phyloP scores from a whole-genome alignment of 2,113 vertebrate genomes.

The Nycticryphes semicollaris region DNA sequence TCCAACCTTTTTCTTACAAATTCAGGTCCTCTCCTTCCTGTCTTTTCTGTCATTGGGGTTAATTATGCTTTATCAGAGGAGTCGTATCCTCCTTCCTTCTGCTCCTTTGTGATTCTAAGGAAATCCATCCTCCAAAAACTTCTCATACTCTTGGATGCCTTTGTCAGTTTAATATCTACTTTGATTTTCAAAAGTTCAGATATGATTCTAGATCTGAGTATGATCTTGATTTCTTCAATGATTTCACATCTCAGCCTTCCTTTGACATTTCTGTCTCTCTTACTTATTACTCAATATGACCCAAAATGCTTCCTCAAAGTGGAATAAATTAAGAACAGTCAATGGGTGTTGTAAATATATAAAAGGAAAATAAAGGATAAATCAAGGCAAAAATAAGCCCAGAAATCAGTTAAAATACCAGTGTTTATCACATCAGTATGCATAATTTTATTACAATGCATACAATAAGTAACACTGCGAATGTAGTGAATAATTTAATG shows the following conservation, averaged over 20 bases:
- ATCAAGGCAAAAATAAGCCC: background rate
- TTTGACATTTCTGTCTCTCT: background rate
- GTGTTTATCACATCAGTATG: background rate
- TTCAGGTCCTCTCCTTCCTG: background rate
- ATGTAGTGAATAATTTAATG: background rate
- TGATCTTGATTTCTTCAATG: background rate
- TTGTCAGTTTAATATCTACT: background rate
- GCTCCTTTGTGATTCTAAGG: background rate
- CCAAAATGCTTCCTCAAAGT: background rate
- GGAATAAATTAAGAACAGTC: background rate
- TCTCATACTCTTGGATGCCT: rapidly evolving
- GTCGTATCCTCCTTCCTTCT: background rate
- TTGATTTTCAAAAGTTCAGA: background rate
- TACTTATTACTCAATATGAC: background rate
- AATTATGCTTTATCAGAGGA: background rate
- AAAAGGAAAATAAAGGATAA: background rate
- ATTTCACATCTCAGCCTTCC: background rate
- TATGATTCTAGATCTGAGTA: background rate
- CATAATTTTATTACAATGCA: background rate
- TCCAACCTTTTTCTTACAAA: background rate
- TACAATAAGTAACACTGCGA: background rate
- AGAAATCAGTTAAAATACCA: background rate
- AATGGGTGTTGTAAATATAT: background rate
- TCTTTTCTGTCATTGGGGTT: background rate
- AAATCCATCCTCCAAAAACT: background rate